Percentiles rank a stretch among this genome's conserved stretches.
Evolutionary conservation across 1,140 invertebrate species (phyloP).

Genomic region (Globodera rostochiensis): DNA sequence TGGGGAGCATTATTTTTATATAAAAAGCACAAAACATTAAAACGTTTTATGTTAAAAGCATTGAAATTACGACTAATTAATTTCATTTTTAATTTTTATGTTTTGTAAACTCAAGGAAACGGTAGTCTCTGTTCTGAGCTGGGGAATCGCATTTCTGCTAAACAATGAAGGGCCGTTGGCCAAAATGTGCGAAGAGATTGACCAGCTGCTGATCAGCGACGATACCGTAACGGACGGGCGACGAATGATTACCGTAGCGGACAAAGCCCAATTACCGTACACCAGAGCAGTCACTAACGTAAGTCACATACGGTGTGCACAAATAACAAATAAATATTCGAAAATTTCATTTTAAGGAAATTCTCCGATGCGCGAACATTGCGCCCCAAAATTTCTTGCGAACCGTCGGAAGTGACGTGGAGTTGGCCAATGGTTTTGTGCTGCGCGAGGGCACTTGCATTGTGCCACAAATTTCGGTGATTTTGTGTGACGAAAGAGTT

Average conservation of each 20-base stretch:
- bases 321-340: conserved; percentile 9
- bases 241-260: conserved; percentile 2
- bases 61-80: too few species aligned
- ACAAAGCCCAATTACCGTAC: conserved; percentile 24
- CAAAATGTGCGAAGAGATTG: conserved; percentile 14
- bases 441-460: conserved; percentile 37
- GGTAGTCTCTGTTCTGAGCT: not conserved
- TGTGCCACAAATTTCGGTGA: conserved; percentile 37
- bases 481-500: conserved; percentile 36
- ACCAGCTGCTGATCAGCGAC: not conserved
- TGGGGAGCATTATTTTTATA: too few species aligned
- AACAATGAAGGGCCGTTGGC: not conserved
- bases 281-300: conserved; percentile 36
- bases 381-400: conserved; percentile 39
- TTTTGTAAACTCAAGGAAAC: conserved; percentile 21
- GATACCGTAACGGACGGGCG: conserved; percentile 24
- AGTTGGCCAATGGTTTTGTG: conserved; percentile 27
- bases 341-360: conserved; percentile 38
- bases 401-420: conserved; percentile 25
- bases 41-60: too few species aligned
- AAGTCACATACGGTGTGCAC: conserved; percentile 29
- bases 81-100: not conserved
- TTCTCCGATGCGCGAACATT: conserved; percentile 31
- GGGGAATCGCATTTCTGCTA: conserved; percentile 13
- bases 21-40: too few species aligned